Evolutionary conservation across 2,888 invertebrate species (phyloP).

Genomic region (Lepidocyrtinus sp.): DNA sequence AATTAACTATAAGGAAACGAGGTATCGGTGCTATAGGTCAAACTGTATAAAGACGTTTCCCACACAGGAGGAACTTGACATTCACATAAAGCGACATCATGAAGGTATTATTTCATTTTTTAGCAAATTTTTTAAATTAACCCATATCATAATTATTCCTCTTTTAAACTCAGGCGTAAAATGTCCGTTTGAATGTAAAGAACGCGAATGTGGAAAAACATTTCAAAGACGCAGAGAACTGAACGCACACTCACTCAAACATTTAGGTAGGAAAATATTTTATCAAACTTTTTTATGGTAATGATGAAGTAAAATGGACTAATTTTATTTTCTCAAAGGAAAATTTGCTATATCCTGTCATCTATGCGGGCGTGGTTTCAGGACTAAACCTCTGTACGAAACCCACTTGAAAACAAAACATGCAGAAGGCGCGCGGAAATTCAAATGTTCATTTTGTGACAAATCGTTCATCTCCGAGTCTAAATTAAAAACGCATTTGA

Average conservation of each 20-base stretch:
- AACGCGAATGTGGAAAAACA: constrained; percentile 31
- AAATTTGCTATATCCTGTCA: constrained; percentile 29
- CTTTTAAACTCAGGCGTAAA: constrained; percentile 22
- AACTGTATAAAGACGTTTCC: constrained; percentile 38
- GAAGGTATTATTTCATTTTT: constrained; percentile 25
- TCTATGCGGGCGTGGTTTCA: constrained; percentile 40
- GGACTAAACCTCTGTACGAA: constrained; percentile 27
- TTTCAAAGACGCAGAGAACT: constrained; percentile 39
- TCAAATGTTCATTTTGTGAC: constrained; percentile 37
- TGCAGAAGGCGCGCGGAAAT: constrained; percentile 25
- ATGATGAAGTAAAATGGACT: background rate
- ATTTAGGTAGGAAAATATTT: constrained; percentile 20
- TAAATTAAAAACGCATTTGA: constrained; percentile 42
- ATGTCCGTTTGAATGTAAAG: constrained; percentile 28
- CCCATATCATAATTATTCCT: background rate
- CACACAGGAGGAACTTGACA: constrained; percentile 33
- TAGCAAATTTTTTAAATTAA: constrained; percentile 1
- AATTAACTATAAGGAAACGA: background rate
- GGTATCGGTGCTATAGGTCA: constrained; percentile 21
- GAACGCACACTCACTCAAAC: constrained; percentile 30
- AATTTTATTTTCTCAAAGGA: too few species aligned
- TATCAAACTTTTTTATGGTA: background rate
- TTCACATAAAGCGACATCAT: constrained; percentile 41
- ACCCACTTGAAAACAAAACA: constrained; percentile 54
- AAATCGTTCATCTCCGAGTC: constrained; percentile 42